A percentile compares a stretch with the other conserved stretches of the same genome.
Conservation (phyloP, 2,888 invertebrate genomes). For the Thereva nobilitata region DNA sequence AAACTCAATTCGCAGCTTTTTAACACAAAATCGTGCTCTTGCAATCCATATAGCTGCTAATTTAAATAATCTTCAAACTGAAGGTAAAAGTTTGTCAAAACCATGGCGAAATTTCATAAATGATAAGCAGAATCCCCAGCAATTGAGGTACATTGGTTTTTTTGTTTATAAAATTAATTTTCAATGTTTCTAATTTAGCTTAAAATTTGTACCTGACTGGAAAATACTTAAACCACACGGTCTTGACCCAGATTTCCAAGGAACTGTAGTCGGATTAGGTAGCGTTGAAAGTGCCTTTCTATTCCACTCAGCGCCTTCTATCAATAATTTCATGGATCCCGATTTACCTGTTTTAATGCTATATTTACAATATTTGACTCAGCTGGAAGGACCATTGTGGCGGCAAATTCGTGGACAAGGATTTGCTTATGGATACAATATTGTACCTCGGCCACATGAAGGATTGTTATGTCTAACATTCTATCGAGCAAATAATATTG, state of each 20-base stretch:
- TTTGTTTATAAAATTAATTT: constrained; percentile 2
- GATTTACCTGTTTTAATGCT: constrained; percentile 69
- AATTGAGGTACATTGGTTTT: neutral
- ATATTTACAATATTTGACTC: constrained; percentile 80
- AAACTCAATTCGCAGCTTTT: constrained; percentile 62
- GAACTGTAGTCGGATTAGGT: constrained; percentile 77
- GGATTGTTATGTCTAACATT: constrained; percentile 74
- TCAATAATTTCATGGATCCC: constrained; percentile 65
- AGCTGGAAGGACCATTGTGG: constrained; percentile 77
- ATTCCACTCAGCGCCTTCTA: constrained; percentile 68
- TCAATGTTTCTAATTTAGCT: constrained; percentile 25
- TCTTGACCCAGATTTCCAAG: constrained; percentile 57
- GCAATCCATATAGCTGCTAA: constrained; percentile 75
- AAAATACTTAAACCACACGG: constrained; percentile 48
- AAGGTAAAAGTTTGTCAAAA: constrained; percentile 48
- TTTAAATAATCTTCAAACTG: constrained; percentile 53
- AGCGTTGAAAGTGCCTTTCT: constrained; percentile 80
- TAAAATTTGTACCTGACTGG: constrained; percentile 46
- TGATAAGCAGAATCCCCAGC: too few relatives aligned
- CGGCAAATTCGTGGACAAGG: constrained; percentile 84
- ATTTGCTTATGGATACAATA: constrained; percentile 77
- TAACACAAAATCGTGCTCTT: constrained; percentile 66
- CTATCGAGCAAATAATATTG: constrained; percentile 76
- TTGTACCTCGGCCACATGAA: constrained; percentile 67
- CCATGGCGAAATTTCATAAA: constrained; percentile 61